These are phyloP conservation scores for Camponotus floridanus DNA, from an alignment of 1,140 invertebrate species.

Conservation along the genomic window DNA sequence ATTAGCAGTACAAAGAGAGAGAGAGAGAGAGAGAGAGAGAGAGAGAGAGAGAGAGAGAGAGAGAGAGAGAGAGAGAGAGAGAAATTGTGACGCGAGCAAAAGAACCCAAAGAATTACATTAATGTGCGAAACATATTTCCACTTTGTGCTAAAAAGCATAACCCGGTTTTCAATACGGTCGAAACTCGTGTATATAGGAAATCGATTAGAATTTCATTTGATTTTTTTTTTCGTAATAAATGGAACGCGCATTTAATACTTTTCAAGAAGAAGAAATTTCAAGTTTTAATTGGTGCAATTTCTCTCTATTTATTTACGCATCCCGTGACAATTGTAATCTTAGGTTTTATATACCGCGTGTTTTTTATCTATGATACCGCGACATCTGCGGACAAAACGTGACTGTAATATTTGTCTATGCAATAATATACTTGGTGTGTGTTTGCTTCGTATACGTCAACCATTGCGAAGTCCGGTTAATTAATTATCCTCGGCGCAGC, in stretches of 20 bases:
- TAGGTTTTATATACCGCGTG: neutral
- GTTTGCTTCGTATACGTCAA: slow-evolving; percentile 5
- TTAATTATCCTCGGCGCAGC: slow-evolving; percentile 40
- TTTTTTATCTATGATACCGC: neutral
- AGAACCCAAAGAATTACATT: slow-evolving; percentile 17
- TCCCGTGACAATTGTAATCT: neutral
- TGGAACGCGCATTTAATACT: too few relatives aligned
- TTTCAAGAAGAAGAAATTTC: too few relatives aligned
- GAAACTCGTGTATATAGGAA: neutral
- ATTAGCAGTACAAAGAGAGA: neutral
- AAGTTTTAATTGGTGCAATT: slow-evolving; percentile 12
- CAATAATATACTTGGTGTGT: slow-evolving; percentile 39
- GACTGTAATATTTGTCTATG: slow-evolving; percentile 51
- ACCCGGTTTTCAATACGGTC: neutral
- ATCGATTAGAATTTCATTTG: slow-evolving; percentile 2
- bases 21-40: too few relatives aligned
- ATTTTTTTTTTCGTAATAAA: neutral
- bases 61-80: too few relatives aligned
- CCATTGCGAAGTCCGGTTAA: slow-evolving; percentile 41
- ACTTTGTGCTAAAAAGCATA: slow-evolving; percentile 23
- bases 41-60: too few relatives aligned
- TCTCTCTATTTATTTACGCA: neutral
- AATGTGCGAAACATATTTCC: slow-evolving; percentile 44
- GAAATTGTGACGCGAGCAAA: neutral
- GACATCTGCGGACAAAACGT: slow-evolving; percentile 46